phyloP scores from a whole-genome alignment of 2,888 invertebrate species.

The Agrochola lota region DNA sequence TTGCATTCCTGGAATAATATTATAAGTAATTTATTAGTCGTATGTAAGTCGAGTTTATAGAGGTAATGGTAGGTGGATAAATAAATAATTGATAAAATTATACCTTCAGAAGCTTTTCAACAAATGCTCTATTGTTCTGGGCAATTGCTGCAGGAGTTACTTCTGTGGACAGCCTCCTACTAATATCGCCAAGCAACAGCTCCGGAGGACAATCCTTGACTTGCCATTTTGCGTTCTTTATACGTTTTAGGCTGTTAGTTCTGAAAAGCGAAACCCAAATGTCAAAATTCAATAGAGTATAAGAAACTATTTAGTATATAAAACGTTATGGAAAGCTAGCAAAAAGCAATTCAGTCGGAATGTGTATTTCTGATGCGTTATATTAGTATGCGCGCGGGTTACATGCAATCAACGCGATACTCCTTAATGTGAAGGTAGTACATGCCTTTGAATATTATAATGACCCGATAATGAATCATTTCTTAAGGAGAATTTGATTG shows the following conservation, averaged over 20 bases:
- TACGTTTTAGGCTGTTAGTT: conserved; percentile 91
- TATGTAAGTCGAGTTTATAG: neutral
- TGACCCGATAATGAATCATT: neutral
- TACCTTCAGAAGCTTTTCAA: conserved; percentile 98
- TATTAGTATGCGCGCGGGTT: conserved; percentile 40
- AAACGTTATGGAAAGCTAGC: conserved; percentile 68
- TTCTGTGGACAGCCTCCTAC: conserved; percentile 91
- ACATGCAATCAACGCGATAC: conserved; percentile 30
- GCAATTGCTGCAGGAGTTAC: conserved; percentile 97
- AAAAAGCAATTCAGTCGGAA: conserved; percentile 66
- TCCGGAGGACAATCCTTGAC: conserved; percentile 91
- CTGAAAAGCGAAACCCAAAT: conserved; percentile 76
- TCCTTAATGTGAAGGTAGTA: conserved; percentile 1
- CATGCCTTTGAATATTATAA: conserved; percentile 6
- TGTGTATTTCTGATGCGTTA: conserved; percentile 38
- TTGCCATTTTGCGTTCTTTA: conserved; percentile 92
- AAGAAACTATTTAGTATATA: conserved; percentile 49
- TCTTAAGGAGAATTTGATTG: neutral
- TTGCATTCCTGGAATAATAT: conserved; percentile 93
- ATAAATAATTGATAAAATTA: neutral
- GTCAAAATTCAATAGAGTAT: conserved; percentile 34
- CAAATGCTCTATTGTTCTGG: conserved; percentile 99
- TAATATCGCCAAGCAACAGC: conserved; percentile 85
- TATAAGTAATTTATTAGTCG: neutral
- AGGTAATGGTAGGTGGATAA: neutral